A percentile compares a stretch with the other conserved stretches of the same genome.
These are phyloP conservation scores for Alloscopus bannaensis DNA, from an alignment of 2,888 invertebrate genomes.

Conservation along the genomic window DNA sequence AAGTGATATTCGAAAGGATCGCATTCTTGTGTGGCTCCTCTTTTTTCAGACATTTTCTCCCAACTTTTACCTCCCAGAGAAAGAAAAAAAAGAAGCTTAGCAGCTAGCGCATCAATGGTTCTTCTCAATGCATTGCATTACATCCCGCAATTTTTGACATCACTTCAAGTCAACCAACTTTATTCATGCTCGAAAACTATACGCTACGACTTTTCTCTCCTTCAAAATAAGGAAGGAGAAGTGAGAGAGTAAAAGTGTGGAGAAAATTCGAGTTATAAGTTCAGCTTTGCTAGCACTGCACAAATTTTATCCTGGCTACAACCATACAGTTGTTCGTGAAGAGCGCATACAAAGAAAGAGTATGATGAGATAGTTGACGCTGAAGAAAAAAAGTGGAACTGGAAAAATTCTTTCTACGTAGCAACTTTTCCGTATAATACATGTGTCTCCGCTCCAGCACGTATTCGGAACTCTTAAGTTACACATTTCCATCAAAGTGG, in stretches of 20 bases:
- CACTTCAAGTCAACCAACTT: constrained; percentile 14
- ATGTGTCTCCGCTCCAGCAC: too few species aligned
- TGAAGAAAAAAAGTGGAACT: constrained; percentile 2
- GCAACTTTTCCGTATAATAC: too few species aligned
- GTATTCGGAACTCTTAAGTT: too few species aligned
- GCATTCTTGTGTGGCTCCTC: constrained; percentile 21
- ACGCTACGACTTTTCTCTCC: background rate
- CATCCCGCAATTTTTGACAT: constrained; percentile 19
- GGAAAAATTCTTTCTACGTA: constrained; percentile 1
- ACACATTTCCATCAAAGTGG: too few species aligned
- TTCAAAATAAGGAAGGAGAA: too few species aligned
- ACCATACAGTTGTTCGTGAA: constrained; percentile 17
- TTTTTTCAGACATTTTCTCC: constrained; percentile 35
- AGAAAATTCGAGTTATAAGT: background rate
- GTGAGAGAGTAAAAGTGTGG: too few species aligned
- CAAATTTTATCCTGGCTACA: constrained; percentile 17
- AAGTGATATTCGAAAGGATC: constrained; percentile 27
- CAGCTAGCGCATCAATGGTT: constrained; percentile 36
- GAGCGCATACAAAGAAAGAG: constrained; percentile 15
- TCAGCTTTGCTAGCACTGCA: constrained; percentile 5
- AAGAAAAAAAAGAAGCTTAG: too few species aligned
- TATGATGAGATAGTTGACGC: constrained; percentile 25
- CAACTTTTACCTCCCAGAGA: constrained; percentile 26
- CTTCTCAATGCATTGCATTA: constrained; percentile 27
- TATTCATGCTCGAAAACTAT: background rate